Percentiles rank a stretch among this genome's conserved stretches.
Evolutionary conservation across 2,888 invertebrate species (phyloP).

Genomic region (Sericinus montela): DNA sequence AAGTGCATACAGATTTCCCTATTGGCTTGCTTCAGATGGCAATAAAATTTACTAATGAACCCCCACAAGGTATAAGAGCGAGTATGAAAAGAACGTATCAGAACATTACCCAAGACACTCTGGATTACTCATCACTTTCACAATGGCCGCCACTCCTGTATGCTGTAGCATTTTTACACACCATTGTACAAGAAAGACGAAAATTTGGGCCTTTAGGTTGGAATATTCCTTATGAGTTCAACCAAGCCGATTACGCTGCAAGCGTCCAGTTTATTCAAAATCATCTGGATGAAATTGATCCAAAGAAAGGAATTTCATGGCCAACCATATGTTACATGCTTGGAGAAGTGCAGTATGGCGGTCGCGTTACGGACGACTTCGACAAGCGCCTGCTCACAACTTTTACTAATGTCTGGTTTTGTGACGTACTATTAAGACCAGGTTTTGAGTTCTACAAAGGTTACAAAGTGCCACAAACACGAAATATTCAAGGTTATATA

Average conservation of each 20-base stretch:
- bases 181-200: conserved; percentile 95
- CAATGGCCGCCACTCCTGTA: conserved; percentile 97
- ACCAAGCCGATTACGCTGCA: conserved; percentile 97
- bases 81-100: conserved; percentile 97
- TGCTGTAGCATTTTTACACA: conserved; percentile 96
- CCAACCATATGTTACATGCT: conserved; percentile 98
- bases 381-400: conserved; percentile 96
- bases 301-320: conserved; percentile 98
- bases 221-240: conserved; percentile 98
- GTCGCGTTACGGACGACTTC: conserved; percentile 97
- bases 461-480: conserved; percentile 93
- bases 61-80: conserved; percentile 95
- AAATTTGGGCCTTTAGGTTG: conserved; percentile 98
- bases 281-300: conserved; percentile 97
- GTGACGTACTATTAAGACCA: conserved; percentile 90
- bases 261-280: conserved; percentile 98
- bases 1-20: conserved; percentile 95
- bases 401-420: conserved; percentile 97
- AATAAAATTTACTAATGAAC: conserved; percentile 98
- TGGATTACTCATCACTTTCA: conserved; percentile 93
- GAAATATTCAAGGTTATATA: conserved; percentile 87
- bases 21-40: conserved; percentile 93
- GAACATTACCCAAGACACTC: conserved; percentile 90
- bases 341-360: conserved; percentile 93
- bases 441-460: conserved; percentile 96